Base-by-base conservation (phyloP, 2,888 invertebrate species). In the Axea sp. region DNA sequence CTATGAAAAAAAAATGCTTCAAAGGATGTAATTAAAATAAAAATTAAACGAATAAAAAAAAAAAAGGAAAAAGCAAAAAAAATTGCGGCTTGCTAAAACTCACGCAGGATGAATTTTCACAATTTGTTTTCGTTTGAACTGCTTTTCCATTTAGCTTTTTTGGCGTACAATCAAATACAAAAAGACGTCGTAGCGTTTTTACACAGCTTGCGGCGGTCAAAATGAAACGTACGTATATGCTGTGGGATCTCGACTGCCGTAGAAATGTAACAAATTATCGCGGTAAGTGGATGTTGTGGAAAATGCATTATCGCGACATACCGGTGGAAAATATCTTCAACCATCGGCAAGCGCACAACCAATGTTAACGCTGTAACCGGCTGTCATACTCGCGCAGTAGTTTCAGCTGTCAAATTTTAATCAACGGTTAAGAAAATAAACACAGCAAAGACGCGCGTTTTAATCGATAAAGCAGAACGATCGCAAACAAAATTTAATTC, bases 291-390 rank as follows among this genome's bases (percentile, higher is more conserved):
- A 47, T 53, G 39, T 62, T 26, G 53, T 43, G 64, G 57, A 57
- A 64, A 72, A 64, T 57, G 71, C 71, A 72, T 72, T 72, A 64
- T 62, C 71, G 64, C 43, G 64, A 57, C 57, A 51, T 64, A 19
- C 43, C 57, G 31, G 9, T 26, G 33, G 26, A 15, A 47, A 69
- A 53, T 60, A 47, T 55, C 62, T 62, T 47, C 45, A 26, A 19
- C 35, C 53, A 55, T 69, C 60, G 43, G 53, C 35, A 26, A 53
- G 14, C 22, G 24, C 15, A 12, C 62, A 47, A 55, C 47, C 39
- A 39, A 53, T 53, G 60, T 14, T 60, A 53, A 51, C 59, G 43
- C 41, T 35, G 41, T 51, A 68, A 49, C 59, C n/a, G 19, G n/a
- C 28, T 45, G 53, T 39, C 53, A 60, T 37, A 31, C 28, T 7